phyloP scores from a whole-genome alignment of 2,888 invertebrate genomes.

The Caenorhabditis japonica region DNA sequence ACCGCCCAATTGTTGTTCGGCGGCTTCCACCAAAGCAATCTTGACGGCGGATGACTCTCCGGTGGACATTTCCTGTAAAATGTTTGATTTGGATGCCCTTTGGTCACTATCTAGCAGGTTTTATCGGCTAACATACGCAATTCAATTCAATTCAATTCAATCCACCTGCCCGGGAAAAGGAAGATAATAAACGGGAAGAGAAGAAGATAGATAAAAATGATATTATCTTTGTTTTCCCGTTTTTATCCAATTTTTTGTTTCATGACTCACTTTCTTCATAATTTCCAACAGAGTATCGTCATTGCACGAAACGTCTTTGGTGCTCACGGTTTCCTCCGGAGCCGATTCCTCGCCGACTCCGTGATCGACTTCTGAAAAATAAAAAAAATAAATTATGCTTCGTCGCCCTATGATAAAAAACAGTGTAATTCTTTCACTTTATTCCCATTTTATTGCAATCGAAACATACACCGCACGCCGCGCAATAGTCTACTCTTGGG shows the following conservation, averaged over 20 bases:
- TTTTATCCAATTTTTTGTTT: too few species aligned
- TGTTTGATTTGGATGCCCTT: neutral
- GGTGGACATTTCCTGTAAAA: conserved; percentile 44
- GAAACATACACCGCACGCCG: too few species aligned
- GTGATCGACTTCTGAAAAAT: conserved; percentile 16
- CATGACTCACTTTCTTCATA: conserved; percentile 35
- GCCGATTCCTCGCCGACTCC: conserved; percentile 17
- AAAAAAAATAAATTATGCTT: neutral
- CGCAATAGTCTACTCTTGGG: too few species aligned
- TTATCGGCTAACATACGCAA: too few species aligned
- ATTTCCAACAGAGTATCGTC: conserved; percentile 34
- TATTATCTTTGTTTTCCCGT: too few species aligned
- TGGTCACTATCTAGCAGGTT: too few species aligned
- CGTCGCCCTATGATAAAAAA: conserved; percentile 1
- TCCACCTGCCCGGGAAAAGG: too few species aligned
- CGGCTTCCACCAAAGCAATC: conserved; percentile 44
- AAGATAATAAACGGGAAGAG: too few species aligned
- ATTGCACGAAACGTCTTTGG: conserved; percentile 47
- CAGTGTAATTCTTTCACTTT: neutral
- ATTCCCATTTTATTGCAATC: too few species aligned
- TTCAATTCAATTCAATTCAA: too few species aligned
- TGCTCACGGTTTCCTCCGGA: conserved; percentile 21
- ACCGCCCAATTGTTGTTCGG: conserved; percentile 63
- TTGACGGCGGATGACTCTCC: conserved; percentile 45
- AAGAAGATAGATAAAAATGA: too few species aligned